Percentiles rank a stretch among this genome's conserved stretches.
phyloP scores from a whole-genome alignment of 2,797 vertebrate species.

The Carapus acus region DNA sequence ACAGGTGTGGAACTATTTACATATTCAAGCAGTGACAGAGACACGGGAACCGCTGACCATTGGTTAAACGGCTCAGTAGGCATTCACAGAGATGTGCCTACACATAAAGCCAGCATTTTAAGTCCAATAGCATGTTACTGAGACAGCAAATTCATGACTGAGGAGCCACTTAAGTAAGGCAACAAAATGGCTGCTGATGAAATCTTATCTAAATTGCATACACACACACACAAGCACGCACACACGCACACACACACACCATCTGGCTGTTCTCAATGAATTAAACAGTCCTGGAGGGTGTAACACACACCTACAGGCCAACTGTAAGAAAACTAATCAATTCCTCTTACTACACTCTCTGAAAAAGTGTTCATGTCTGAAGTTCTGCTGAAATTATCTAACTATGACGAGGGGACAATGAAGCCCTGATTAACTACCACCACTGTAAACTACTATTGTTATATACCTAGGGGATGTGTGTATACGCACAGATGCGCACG shows the following conservation, averaged over 20 bases:
- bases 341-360: constrained; percentile 21
- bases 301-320: constrained; percentile 36
- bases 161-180: constrained; percentile 24
- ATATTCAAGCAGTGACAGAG: constrained; percentile 60
- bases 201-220: constrained; percentile 35
- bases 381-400: constrained; percentile 9
- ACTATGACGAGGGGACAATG: not conserved
- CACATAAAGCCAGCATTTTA: not conserved
- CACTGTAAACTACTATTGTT: too few species aligned
- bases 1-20: constrained; percentile 61
- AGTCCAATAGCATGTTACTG: constrained; percentile 19
- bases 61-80: constrained; percentile 44
- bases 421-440: too few species aligned
- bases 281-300: constrained; percentile 49
- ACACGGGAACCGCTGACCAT: constrained; percentile 31
- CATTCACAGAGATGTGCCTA: constrained; percentile 4
- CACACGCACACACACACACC: constrained; percentile 24
- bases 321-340: constrained; percentile 37
- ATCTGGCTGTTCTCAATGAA: constrained; percentile 56
- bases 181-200: constrained; percentile 38
- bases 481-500: too few species aligned
- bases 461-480: too few species aligned
- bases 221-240: constrained; percentile 1
- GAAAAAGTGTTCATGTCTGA: constrained; percentile 12
- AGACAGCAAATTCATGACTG: constrained; percentile 27